Conservation (phyloP, 2,888 invertebrate genomes). For the Amiota minor region DNA sequence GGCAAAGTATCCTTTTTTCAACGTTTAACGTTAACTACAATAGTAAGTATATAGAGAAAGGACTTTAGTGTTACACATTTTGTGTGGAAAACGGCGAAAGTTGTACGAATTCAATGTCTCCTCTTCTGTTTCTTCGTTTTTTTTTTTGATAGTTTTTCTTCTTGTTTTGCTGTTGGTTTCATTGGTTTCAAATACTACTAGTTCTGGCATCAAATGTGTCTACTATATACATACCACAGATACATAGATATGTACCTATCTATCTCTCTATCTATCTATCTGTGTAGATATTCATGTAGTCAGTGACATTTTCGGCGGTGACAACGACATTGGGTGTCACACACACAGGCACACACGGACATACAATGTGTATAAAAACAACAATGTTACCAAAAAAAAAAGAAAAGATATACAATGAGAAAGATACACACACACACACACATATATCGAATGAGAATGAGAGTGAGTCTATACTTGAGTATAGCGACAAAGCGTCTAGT, state of each 20-base stretch:
- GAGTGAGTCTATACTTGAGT: neutral
- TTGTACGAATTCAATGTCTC: slow-evolving; percentile 30
- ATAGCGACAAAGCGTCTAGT: slow-evolving; percentile 8
- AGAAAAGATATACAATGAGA: neutral
- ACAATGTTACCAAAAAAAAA: slow-evolving; percentile 5
- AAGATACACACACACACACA: neutral
- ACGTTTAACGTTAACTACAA: neutral
- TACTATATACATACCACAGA: too few relatives aligned
- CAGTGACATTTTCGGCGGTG: slow-evolving; percentile 34
- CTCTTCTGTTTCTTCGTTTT: slow-evolving; percentile 45
- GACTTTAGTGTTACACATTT: slow-evolving; percentile 23
- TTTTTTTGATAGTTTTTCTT: neutral
- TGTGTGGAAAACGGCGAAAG: slow-evolving; percentile 25
- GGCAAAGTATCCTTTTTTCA: slow-evolving; percentile 10
- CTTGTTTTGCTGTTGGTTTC: neutral
- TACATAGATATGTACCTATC: slow-evolving; percentile 10
- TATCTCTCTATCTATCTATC: neutral
- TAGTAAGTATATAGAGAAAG: neutral
- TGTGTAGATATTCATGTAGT: slow-evolving; percentile 13
- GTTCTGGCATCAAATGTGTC: too few relatives aligned
- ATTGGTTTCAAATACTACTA: neutral
- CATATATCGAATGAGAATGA: neutral
- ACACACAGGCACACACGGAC: slow-evolving; percentile 15
- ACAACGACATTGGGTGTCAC: neutral
- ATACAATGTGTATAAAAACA: neutral